Conservation (phyloP, 2,888 invertebrate species). For the Copidosoma aretas region DNA sequence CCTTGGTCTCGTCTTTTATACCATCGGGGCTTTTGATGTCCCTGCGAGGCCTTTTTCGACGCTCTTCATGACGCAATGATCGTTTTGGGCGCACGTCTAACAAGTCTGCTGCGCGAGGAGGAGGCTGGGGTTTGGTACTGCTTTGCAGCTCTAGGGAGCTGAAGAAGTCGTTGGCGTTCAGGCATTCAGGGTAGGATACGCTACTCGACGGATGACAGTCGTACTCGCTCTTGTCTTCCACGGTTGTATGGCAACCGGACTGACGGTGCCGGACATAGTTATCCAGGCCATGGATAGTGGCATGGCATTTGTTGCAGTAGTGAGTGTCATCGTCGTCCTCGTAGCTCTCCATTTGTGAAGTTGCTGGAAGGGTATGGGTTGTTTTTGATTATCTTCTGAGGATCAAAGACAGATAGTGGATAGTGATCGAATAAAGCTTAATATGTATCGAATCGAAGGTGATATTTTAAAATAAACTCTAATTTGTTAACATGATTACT, state of each 20-base stretch:
- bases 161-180: conserved; percentile 86
- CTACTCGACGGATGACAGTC: conserved; percentile 57
- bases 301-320: conserved; percentile 85
- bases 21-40: conserved; percentile 45
- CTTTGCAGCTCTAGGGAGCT: conserved; percentile 82
- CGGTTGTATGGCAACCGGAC: conserved; percentile 67
- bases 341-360: conserved; percentile 24
- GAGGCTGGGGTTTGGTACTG: conserved; percentile 64
- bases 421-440: too few species aligned
- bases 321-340: conserved; percentile 81
- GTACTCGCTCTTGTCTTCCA: conserved; percentile 41
- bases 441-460: too few species aligned
- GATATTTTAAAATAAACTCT: too few species aligned
- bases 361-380: too few species aligned
- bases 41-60: background rate
- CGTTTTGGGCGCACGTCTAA: conserved; percentile 42
- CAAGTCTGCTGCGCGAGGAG: conserved; percentile 39
- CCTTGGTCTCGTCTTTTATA: conserved; percentile 47
- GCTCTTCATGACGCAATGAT: background rate
- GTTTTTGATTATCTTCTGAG: too few species aligned
- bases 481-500: too few species aligned
- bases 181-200: conserved; percentile 59
- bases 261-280: conserved; percentile 87
- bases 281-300: conserved; percentile 82
- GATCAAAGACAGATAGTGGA: too few species aligned